A percentile compares a stretch with the other conserved stretches of the same genome.
Conservation (phyloP, 2,797 vertebrate species). For the Masticophis lateralis region DNA sequence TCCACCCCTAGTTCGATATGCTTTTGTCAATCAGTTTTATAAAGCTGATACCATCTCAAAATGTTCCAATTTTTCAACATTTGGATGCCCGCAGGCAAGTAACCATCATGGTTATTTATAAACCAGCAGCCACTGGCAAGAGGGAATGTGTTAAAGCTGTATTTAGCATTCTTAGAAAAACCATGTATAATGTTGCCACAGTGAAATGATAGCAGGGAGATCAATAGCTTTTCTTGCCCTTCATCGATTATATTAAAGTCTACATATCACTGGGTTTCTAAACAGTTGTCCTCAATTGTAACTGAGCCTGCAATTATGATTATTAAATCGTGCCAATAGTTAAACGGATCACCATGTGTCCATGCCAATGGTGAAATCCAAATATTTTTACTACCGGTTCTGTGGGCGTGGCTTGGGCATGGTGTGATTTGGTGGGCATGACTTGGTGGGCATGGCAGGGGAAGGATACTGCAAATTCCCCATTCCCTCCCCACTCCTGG, state of each 20-base stretch:
- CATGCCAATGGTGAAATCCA: too few species aligned
- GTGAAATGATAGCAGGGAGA: background rate
- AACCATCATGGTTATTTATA: background rate
- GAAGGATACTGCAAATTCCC: too few species aligned
- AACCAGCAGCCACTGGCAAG: background rate
- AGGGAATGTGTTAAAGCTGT: background rate
- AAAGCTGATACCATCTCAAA: background rate
- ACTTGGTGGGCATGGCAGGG: too few species aligned
- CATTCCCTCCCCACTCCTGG: too few species aligned
- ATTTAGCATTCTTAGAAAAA: background rate
- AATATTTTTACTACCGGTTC: too few species aligned
- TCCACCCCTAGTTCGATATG: background rate
- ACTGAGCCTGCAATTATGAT: background rate
- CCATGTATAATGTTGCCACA: background rate
- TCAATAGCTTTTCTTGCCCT: background rate
- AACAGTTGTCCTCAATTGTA: background rate
- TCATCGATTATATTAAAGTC: background rate
- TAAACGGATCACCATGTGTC: background rate
- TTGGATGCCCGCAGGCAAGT: background rate
- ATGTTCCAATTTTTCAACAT: background rate
- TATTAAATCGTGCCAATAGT: background rate
- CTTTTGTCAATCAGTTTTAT: background rate
- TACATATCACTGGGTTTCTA: background rate
- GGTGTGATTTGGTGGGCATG: too few species aligned
- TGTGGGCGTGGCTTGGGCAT: too few species aligned